phyloP scores from a whole-genome alignment of 2,797 vertebrate genomes.

The Lycodopsis pacificus region DNA sequence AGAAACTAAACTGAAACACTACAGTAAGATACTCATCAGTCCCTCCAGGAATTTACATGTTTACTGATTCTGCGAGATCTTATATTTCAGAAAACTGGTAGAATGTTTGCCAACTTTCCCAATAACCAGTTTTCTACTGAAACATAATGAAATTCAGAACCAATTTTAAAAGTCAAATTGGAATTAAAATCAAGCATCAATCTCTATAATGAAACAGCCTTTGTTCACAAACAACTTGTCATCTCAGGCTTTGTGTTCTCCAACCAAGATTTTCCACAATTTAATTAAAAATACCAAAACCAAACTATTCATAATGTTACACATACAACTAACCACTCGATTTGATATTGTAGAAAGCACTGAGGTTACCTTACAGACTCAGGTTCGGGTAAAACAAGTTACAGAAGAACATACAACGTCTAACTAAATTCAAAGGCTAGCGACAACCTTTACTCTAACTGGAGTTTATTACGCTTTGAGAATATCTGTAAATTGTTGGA shows the following conservation, averaged over 20 bases:
- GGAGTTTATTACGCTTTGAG: not conserved
- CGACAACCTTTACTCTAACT: not conserved
- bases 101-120: not conserved
- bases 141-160: not conserved
- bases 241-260: not conserved
- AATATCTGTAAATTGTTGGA: not conserved
- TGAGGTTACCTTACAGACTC: not conserved
- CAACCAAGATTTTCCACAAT: not conserved
- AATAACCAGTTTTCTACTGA: not conserved
- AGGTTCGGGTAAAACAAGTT: not conserved
- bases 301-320: not conserved
- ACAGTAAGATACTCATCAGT: not conserved
- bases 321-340: not conserved
- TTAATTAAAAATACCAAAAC: not conserved
- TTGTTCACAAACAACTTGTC: not conserved
- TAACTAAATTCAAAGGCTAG: not conserved
- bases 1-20: constrained; percentile 9
- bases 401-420: not conserved
- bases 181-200: not conserved
- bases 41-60: not conserved
- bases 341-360: not conserved
- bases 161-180: not conserved
- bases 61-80: not conserved
- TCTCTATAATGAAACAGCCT: not conserved
- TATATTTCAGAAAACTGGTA: not conserved